phyloP scores from a whole-genome alignment of 2,113 vertebrate species.

The Prochilodus magdalenae region DNA sequence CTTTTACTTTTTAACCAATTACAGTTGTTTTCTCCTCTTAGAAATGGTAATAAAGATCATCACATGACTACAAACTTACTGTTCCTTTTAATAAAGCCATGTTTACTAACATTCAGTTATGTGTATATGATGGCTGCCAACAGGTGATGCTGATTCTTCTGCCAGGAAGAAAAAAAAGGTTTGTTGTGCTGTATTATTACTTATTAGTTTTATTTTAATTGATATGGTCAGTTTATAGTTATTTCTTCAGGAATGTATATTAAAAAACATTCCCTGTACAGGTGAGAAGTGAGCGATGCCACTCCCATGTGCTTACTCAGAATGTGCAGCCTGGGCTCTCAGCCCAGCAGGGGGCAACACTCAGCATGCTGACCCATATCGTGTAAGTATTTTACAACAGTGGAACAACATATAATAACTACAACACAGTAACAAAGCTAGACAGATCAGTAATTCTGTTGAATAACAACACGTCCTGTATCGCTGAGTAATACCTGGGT shows the following conservation, averaged over 20 bases:
- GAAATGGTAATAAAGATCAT: too few species aligned
- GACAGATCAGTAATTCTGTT: too few species aligned
- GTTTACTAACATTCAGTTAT: constrained; percentile 18
- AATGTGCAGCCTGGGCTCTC: constrained; percentile 33
- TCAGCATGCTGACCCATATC: constrained; percentile 60
- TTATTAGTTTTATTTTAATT: background rate
- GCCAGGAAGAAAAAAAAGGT: constrained; percentile 84
- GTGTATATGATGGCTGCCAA: constrained; percentile 14
- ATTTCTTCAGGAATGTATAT: background rate
- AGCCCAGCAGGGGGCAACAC: constrained; percentile 43
- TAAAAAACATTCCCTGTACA: constrained; percentile 35
- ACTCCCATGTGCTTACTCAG: constrained; percentile 61
- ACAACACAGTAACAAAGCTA: background rate
- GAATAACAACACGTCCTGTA: too few species aligned
- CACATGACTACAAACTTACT: too few species aligned
- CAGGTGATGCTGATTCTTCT: constrained; percentile 77
- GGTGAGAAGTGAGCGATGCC: constrained; percentile 69
- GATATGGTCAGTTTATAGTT: background rate
- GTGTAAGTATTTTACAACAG: constrained; percentile 65
- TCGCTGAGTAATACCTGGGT: too few species aligned
- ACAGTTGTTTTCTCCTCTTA: too few species aligned
- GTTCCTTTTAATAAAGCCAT: background rate
- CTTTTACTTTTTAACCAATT: background rate
- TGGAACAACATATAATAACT: too few species aligned
- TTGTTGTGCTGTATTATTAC: constrained; percentile 52